A percentile compares a stretch with the other conserved stretches of the same genome.
Evolutionary conservation across 2,113 vertebrate genomes (phyloP).

Genomic region (Alligator sinensis): DNA sequence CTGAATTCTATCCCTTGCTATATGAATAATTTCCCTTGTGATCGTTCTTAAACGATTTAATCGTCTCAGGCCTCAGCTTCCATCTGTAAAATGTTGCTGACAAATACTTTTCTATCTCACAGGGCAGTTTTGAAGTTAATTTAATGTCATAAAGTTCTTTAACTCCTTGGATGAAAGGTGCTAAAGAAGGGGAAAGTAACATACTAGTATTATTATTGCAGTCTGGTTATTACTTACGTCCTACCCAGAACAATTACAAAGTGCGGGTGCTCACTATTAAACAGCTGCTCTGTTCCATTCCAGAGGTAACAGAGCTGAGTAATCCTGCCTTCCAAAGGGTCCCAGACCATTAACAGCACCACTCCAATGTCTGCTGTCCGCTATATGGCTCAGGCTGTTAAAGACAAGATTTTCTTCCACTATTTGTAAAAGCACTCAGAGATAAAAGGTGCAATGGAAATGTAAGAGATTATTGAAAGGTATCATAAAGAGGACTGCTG

Average conservation of each 20-base stretch:
- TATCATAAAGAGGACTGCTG: too few relatives aligned
- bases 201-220: background rate
- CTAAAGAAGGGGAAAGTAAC: background rate
- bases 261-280: background rate
- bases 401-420: too few relatives aligned
- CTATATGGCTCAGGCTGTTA: accelerated
- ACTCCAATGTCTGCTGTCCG: accelerated
- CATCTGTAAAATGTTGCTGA: background rate
- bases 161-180: background rate
- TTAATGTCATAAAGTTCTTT: background rate
- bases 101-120: background rate
- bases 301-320: background rate
- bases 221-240: accelerated
- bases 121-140: background rate
- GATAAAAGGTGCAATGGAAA: background rate
- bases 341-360: background rate
- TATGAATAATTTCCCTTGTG: background rate
- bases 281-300: background rate
- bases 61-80: background rate
- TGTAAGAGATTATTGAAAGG: background rate
- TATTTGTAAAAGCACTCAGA: too few relatives aligned
- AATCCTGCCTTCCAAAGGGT: accelerated
- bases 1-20: background rate
- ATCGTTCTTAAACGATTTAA: background rate
- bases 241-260: background rate